Evolutionary conservation across 2,113 vertebrate genomes (phyloP).

Genomic region (Ia io): DNA sequence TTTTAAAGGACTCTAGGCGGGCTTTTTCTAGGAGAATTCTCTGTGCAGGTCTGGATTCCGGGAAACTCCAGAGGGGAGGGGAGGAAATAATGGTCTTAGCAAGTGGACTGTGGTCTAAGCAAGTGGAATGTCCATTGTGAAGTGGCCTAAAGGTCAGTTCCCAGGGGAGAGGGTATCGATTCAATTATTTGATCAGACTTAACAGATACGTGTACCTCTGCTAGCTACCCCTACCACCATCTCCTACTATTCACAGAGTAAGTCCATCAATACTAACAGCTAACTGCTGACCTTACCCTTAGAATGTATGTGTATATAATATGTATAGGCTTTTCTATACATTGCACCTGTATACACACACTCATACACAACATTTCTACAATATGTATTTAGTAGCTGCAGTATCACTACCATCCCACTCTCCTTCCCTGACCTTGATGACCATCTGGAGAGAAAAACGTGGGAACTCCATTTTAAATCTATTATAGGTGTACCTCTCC

Average conservation of each 20-base stretch:
- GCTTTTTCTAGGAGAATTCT: no score
- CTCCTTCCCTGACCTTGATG: neutral
- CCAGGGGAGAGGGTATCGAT: no score
- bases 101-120: no score
- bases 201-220: neutral
- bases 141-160: no score
- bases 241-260: neutral
- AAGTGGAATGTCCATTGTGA: no score
- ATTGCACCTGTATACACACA: fast-evolving
- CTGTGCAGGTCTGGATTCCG: no score
- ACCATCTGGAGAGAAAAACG: neutral
- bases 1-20: no score
- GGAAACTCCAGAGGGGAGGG: no score
- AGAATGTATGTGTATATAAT: neutral
- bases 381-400: neutral
- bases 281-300: neutral
- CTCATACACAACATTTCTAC: neutral
- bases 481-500: neutral
- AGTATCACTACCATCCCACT: neutral
- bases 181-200: no score
- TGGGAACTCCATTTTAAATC: neutral
- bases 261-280: neutral
- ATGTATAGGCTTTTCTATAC: neutral
- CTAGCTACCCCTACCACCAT: neutral
- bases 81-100: no score